These are phyloP conservation scores for Thysanoteuthis rhombus DNA, from an alignment of 2,888 invertebrate species.

Conservation along the genomic window DNA sequence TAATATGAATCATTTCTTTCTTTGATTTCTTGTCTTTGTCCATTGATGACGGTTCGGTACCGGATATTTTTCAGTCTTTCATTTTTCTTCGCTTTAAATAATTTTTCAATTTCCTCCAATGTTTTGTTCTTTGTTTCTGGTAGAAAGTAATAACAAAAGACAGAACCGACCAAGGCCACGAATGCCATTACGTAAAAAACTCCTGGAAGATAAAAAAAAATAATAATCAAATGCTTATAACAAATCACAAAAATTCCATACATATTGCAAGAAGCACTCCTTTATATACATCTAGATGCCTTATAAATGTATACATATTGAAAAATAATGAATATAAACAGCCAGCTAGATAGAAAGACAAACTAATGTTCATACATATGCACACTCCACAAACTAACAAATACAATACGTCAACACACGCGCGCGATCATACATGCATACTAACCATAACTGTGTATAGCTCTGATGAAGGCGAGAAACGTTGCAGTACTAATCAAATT, in stretches of 20 bases:
- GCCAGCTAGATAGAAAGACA: too few species aligned
- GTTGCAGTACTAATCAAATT: conserved; percentile 72
- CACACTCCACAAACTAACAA: conserved; percentile 32
- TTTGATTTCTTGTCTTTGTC: background rate
- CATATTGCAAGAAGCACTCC: too few species aligned
- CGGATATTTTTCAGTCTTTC: background rate
- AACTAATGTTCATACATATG: too few species aligned
- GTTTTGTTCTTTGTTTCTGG: conserved; percentile 29
- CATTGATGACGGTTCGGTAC: background rate
- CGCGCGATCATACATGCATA: conserved; percentile 45
- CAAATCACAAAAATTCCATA: background rate
- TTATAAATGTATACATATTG: background rate
- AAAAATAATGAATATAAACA: too few species aligned
- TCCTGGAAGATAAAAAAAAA: background rate
- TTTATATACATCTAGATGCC: too few species aligned
- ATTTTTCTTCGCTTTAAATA: background rate
- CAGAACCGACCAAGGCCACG: background rate
- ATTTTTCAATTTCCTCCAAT: background rate
- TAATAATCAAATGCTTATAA: background rate
- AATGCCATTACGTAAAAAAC: background rate
- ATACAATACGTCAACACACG: background rate
- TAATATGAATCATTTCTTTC: background rate
- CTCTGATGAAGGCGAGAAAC: conserved; percentile 69
- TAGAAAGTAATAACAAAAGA: conserved; percentile 18
- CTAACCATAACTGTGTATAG: conserved; percentile 69